Conservation (phyloP, 2,888 invertebrate genomes). For the Apamea epomidion region DNA sequence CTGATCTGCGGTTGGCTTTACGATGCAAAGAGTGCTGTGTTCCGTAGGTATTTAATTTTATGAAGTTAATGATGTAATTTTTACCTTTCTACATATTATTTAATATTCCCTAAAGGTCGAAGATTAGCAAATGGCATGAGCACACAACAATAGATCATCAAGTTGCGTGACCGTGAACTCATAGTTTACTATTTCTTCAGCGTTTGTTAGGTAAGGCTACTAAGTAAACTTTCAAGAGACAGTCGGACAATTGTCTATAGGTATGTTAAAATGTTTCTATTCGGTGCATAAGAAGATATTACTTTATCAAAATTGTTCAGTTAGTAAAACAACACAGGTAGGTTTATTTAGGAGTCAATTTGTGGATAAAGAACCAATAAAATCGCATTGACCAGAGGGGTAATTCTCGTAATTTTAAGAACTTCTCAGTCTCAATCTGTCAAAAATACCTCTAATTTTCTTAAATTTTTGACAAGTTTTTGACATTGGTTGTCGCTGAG, state of each 20-base stretch:
- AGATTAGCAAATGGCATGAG: conserved; percentile 3
- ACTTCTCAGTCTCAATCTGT: too few species aligned
- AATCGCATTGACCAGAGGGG: not conserved
- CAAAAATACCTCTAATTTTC: too few species aligned
- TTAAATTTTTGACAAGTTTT: too few species aligned
- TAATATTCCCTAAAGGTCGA: not conserved
- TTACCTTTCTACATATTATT: not conserved
- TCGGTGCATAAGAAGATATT: not conserved
- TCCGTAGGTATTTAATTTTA: not conserved
- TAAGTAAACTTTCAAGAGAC: conserved; percentile 2
- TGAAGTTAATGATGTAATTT: not conserved
- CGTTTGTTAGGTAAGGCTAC: not conserved
- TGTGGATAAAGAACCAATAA: not conserved
- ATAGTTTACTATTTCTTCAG: conserved; percentile 1
- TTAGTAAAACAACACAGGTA: not conserved
- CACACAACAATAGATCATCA: not conserved
- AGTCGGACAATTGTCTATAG: not conserved
- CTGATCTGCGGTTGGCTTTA: not conserved
- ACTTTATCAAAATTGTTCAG: not conserved
- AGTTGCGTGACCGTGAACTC: conserved; percentile 17
- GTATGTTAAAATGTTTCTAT: not conserved
- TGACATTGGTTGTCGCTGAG: too few species aligned
- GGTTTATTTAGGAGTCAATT: not conserved
- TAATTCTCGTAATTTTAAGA: too few species aligned
- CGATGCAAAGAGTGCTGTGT: too few species aligned